These are phyloP conservation scores for Luidia sarsii DNA, from an alignment of 53 echinoderm and acorn worm genomes.

Conservation along the genomic window DNA sequence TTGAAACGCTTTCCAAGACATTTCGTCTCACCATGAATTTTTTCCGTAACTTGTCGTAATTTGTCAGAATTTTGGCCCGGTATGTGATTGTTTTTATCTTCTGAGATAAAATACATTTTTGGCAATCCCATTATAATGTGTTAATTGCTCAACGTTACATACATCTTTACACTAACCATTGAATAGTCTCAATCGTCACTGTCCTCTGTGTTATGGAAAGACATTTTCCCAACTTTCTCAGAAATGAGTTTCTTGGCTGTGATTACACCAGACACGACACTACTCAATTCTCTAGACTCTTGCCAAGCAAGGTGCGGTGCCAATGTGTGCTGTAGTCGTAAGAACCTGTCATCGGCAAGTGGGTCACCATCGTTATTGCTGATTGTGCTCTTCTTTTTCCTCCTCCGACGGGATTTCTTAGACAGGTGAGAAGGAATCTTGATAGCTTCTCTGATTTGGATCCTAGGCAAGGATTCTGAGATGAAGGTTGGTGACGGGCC, in stretches of 20 bases:
- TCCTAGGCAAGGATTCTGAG: slow-evolving; percentile 64
- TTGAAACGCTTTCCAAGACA: too few relatives aligned
- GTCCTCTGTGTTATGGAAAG: too few relatives aligned
- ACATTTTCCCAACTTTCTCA: slow-evolving; percentile 30
- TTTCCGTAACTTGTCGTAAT: too few relatives aligned
- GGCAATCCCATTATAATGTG: too few relatives aligned
- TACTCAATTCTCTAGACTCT: slow-evolving; percentile 60
- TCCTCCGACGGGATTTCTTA: slow-evolving; percentile 12
- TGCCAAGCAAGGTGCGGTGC: slow-evolving; percentile 48
- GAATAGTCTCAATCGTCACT: too few relatives aligned
- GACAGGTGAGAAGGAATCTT: slow-evolving; percentile 17
- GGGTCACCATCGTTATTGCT: slow-evolving; percentile 32
- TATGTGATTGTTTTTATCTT: too few relatives aligned
- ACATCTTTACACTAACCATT: too few relatives aligned
- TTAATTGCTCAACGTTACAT: too few relatives aligned
- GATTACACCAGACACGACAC: slow-evolving; percentile 47
- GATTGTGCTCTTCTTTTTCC: background rate
- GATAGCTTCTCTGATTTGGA: slow-evolving; percentile 31
- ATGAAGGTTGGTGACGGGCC: slow-evolving; percentile 70
- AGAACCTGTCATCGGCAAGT: slow-evolving; percentile 64
- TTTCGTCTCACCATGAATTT: too few relatives aligned
- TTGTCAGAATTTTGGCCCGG: too few relatives aligned
- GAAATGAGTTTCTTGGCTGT: slow-evolving; percentile 48
- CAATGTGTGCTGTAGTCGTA: slow-evolving; percentile 55
- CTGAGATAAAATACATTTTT: too few relatives aligned